Evolutionary conservation across 2,888 invertebrate genomes (phyloP).

Genomic region (Drosophila neonasuta): DNA sequence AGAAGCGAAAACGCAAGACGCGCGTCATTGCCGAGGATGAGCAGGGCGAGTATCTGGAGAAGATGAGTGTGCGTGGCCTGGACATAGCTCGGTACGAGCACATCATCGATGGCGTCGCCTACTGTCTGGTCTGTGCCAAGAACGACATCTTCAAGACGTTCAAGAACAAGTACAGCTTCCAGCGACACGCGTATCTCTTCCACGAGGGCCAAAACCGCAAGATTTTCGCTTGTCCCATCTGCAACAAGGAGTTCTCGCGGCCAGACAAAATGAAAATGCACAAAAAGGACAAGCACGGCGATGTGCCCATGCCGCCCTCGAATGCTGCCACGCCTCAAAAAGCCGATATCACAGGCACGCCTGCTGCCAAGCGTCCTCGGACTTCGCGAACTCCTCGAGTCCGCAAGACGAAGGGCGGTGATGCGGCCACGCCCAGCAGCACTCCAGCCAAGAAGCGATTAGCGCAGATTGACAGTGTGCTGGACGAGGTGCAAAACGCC

Average conservation of each 20-base stretch:
- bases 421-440: constrained; percentile 36
- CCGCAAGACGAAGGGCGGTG: constrained; percentile 62
- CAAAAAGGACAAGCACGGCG: constrained; percentile 81
- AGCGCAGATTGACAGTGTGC: constrained; percentile 79
- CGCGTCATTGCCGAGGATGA: constrained; percentile 80
- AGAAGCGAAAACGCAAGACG: constrained; percentile 80
- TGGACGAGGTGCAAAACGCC: constrained; percentile 78
- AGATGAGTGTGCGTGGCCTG: constrained; percentile 81
- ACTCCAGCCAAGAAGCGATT: constrained; percentile 75
- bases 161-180: constrained; percentile 81
- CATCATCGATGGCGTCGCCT: constrained; percentile 80
- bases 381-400: constrained; percentile 72
- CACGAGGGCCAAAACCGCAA: constrained; percentile 81
- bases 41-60: constrained; percentile 81
- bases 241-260: constrained; percentile 81
- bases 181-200: constrained; percentile 80
- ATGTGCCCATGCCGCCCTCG: constrained; percentile 68
- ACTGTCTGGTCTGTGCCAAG: constrained; percentile 81
- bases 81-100: constrained; percentile 81
- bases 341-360: constrained; percentile 43
- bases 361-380: constrained; percentile 65
- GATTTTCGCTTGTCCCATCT: constrained; percentile 81
- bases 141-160: constrained; percentile 81
- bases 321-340: constrained; percentile 61
- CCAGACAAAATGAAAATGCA: constrained; percentile 82